Evolutionary conservation across 2,797 vertebrate genomes (phyloP), one percentile per base, ranked within the genome.

Genomic region (Perdix hodgsoniae): DNA sequence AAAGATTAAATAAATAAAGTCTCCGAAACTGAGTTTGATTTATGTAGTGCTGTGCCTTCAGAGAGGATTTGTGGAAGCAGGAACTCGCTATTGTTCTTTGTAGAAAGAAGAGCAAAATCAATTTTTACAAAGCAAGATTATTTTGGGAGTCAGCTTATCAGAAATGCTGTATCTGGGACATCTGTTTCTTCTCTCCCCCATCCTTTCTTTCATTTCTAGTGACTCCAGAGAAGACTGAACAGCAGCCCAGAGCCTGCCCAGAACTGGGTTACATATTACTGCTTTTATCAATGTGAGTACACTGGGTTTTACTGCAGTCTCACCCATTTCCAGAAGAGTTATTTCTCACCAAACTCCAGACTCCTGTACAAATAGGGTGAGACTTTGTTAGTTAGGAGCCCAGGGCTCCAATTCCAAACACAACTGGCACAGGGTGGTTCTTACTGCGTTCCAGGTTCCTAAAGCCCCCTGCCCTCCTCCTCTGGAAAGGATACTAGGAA

Each of bases 101-200:
- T 49, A 74, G 80, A 75, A 94, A 91, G 70, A 94, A 89, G 73
- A 95, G 87, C 72, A 91, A 92, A 94, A 94, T 95, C 78, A 80
- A 81, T 93, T 95, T 94, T 90, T 95, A 86, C 75, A 92, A 88
- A 93, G 84, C 79, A 93, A 90, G 90, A 95, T 93, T 90, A 94
- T 96, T 96, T 95, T 87, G 75, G 73, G 63, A 95, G 82, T 91
- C 85, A 80, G 86, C 84, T 85, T 95, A 87, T 78, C 93, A 96
- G 93, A 91, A 94, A 93, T 33, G 16, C 69, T 92, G 59, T 93
- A 95, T 94, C 93, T 95, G 89, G 93, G 93, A 89, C 95, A 96
- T 79, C 81, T 94, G 92, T 74, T 91, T 94, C n/a, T 90, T 74
- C 73, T 89, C 72, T 85, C 35, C 65, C 57, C 14, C 61, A 35